Percentiles rank a stretch among this genome's conserved stretches.
These are phyloP conservation scores for Micrastur ruficollis DNA, from an alignment of 2,797 vertebrate species.

Conservation along the genomic window DNA sequence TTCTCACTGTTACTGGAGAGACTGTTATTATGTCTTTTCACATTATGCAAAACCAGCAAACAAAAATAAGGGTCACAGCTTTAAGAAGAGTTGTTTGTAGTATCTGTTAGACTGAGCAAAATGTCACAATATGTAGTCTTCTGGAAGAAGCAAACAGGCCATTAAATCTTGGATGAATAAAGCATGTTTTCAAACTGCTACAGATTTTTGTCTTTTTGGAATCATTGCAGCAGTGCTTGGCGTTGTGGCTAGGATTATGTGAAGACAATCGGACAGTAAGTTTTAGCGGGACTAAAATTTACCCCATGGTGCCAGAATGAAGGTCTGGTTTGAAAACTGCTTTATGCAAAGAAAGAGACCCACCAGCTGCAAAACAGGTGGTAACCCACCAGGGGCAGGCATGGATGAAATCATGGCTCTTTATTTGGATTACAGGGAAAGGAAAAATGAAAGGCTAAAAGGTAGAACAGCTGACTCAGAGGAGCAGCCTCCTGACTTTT, in stretches of 20 bases:
- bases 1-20: not conserved
- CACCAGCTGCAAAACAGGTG: slow-evolving; percentile 46
- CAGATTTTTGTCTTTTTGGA: not conserved
- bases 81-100: slow-evolving; percentile 4
- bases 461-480: not conserved
- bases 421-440: not conserved
- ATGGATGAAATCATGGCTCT: slow-evolving; percentile 7
- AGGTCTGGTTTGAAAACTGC: not conserved
- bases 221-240: not conserved
- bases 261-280: not conserved
- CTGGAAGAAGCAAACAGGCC: slow-evolving; percentile 23
- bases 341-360: not conserved
- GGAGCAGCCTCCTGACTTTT: not conserved
- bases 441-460: not conserved
- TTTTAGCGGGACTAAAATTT: not conserved
- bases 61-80: slow-evolving; percentile 21
- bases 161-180: slow-evolving; percentile 16
- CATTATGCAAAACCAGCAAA: slow-evolving; percentile 17
- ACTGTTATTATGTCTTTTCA: not conserved
- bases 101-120: slow-evolving; percentile 14
- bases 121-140: slow-evolving; percentile 36
- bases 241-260: not conserved
- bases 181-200: not conserved
- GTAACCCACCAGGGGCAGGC: slow-evolving; percentile 6
- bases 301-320: not conserved